phyloP scores from a whole-genome alignment of 2,888 invertebrate species.

The Pilophorus perplexus region DNA sequence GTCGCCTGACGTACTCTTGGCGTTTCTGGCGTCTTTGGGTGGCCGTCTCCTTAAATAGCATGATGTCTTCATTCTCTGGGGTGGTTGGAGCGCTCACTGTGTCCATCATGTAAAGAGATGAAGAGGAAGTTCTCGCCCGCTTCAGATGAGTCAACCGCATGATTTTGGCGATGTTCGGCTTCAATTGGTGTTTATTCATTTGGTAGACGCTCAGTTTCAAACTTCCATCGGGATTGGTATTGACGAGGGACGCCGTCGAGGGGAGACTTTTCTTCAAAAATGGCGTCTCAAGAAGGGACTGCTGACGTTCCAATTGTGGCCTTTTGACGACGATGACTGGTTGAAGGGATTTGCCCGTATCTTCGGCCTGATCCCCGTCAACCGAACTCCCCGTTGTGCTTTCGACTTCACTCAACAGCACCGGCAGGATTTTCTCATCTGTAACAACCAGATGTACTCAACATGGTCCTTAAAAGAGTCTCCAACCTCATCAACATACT shows the following conservation, averaged over 20 bases:
- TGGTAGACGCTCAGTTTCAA: background rate
- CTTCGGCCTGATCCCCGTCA: background rate
- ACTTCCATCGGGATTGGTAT: background rate
- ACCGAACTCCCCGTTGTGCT: slow-evolving; percentile 1
- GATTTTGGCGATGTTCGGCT: background rate
- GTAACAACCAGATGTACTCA: slow-evolving; percentile 13
- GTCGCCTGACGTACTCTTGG: no score
- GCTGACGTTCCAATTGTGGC: slow-evolving; percentile 19
- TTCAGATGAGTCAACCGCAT: background rate
- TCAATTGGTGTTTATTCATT: background rate
- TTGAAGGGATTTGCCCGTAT: background rate
- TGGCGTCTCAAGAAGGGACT: slow-evolving; percentile 28
- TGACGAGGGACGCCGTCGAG: slow-evolving; percentile 4
- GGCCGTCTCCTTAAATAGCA: no score
- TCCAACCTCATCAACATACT: slow-evolving; percentile 1
- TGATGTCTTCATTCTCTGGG: background rate
- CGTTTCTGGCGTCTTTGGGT: no score
- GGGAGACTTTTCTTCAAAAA: slow-evolving; percentile 22
- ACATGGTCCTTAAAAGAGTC: no score
- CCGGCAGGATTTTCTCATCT: slow-evolving; percentile 14
- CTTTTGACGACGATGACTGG: slow-evolving; percentile 20
- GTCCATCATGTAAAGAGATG: background rate
- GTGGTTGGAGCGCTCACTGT: background rate
- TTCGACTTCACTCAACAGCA: slow-evolving; percentile 7
- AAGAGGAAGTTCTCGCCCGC: background rate